phyloP scores from a whole-genome alignment of 2,797 vertebrate species.

The Pseudochirops corinnae region DNA sequence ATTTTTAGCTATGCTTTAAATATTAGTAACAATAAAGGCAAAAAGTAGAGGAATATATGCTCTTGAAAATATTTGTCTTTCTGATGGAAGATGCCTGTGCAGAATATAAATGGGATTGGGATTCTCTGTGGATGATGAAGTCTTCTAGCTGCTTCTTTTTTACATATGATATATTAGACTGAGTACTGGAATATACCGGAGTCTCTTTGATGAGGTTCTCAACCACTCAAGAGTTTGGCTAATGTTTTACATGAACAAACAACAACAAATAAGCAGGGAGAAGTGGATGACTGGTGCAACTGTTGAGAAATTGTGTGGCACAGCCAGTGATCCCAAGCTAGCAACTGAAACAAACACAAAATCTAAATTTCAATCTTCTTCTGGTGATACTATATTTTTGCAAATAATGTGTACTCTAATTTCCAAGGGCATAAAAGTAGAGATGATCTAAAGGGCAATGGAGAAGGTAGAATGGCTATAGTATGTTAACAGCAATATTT shows the following conservation, averaged over 20 bases:
- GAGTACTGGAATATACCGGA: background rate
- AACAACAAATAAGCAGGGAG: background rate
- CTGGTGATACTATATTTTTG: background rate
- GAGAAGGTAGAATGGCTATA: background rate
- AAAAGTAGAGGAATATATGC: background rate
- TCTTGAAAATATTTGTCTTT: background rate
- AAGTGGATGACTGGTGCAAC: background rate
- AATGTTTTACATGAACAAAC: background rate
- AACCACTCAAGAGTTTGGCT: background rate
- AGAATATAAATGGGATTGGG: background rate
- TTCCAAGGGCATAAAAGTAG: no score
- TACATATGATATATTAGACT: background rate
- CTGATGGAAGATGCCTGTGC: background rate
- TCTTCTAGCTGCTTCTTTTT: background rate
- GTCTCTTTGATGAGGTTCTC: background rate
- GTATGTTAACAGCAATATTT: background rate
- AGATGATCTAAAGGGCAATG: background rate
- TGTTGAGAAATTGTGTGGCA: background rate
- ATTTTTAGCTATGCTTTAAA: background rate
- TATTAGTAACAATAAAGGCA: background rate
- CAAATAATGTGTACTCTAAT: background rate
- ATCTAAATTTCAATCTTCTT: background rate
- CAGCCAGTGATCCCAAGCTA: background rate
- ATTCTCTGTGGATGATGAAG: background rate
- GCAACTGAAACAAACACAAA: background rate